Conservation (phyloP, 2,797 vertebrate genomes). For the Limnodromus scolopaceus region DNA sequence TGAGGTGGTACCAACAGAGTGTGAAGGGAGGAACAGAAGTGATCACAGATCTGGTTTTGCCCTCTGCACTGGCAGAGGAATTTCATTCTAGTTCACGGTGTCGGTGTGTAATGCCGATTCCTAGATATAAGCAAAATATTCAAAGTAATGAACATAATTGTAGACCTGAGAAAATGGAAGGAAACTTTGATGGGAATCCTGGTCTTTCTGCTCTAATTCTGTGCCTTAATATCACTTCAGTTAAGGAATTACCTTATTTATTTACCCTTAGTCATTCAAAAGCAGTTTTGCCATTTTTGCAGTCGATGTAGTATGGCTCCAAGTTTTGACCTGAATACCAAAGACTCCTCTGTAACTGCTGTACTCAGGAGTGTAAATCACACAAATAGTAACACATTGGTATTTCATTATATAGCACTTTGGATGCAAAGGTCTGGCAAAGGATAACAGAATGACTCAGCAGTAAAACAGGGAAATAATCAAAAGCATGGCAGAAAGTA, state of each 20-base stretch:
- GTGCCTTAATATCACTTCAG: background rate
- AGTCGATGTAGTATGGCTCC: background rate
- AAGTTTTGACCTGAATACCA: background rate
- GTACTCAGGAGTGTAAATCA: background rate
- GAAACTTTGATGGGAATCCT: background rate
- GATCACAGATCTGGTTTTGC: background rate
- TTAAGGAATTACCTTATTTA: background rate
- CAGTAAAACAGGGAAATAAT: background rate
- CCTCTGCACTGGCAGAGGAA: background rate
- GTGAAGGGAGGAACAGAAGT: background rate
- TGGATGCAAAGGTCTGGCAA: background rate
- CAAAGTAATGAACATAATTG: background rate
- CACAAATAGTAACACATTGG: background rate
- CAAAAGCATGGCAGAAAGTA: background rate
- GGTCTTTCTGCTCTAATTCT: background rate
- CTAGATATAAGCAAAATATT: background rate
- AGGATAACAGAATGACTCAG: background rate
- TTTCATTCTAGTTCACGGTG: background rate
- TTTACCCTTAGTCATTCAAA: background rate
- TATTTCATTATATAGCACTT: background rate
- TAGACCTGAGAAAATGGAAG: background rate
- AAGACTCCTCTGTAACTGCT: background rate
- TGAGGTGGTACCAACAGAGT: accelerated
- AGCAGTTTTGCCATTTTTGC: background rate
- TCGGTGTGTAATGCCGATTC: background rate